Evolutionary conservation across 2,113 vertebrate species (phyloP), one percentile per base, ranked within the genome.

Genomic region (Cinclus mexicanus): DNA sequence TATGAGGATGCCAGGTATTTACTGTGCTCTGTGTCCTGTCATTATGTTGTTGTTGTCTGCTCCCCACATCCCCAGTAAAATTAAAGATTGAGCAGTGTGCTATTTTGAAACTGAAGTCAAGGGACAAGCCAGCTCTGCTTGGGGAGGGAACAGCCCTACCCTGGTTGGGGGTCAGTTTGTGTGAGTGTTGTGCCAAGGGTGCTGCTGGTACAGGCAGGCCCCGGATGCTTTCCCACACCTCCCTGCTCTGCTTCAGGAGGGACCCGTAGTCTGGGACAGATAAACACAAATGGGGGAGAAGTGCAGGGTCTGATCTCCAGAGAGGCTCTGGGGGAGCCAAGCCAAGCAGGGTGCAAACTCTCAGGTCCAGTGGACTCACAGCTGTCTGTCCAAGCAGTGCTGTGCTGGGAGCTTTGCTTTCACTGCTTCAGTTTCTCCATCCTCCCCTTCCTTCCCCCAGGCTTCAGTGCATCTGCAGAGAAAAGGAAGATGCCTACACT

Each of bases 221-320:
- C 41, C 50, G 59, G 25, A n/a, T 74, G 74, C 33, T 52, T 14
- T 90, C 41, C 57, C 15, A 11, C 12, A 29, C 15, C 26, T 57
- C 25, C 8, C 35, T 83, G 46, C 60, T 37, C 46, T 16, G 9
- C 46, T 79, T 67, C n/a, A 35, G 69, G 53, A 56, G 60, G 28
- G 59, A 8, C 56, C 16, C 1, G 0, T 12, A 15, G n/a, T 14
- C 46, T 19, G 33, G n/a, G 39, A 22, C 29, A 67, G 47, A 12
- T 28, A 19, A 42, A 16, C 22, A 29, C 3, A 0, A 5, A 3
- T 31, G 39, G 16, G 63, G 28, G 7, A 57, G 23, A 3, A 3
- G 13, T 59, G 24, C 41, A 64, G 61, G 23, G 6, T 31, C 14
- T 63, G 92, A 44, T 12, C 7, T 16, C 17, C 1, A 3, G 33